phyloP scores from a whole-genome alignment of 1,140 invertebrate genomes.

The Lamellibrachia luymesi region DNA sequence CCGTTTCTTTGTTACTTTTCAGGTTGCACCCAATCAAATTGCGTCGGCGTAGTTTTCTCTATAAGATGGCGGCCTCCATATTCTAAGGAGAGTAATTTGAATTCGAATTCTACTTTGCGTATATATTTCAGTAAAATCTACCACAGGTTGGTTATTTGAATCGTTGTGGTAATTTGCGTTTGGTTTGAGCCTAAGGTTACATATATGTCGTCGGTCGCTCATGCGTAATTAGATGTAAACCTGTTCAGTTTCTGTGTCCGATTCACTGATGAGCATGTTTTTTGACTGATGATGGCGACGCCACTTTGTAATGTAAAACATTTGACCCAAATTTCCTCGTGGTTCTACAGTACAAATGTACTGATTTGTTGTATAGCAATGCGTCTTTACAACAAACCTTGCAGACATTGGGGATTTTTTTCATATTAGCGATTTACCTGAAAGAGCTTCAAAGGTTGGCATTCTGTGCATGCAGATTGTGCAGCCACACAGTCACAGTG shows the following conservation, averaged over 20 bases:
- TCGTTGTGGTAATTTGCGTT: neutral
- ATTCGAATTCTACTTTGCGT: neutral
- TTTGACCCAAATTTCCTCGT: neutral
- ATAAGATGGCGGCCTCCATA: neutral
- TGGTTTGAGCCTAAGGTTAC: neutral
- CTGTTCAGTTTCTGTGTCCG: neutral
- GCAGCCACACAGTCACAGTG: too few relatives aligned
- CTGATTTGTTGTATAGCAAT: neutral
- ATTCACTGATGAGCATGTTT: neutral
- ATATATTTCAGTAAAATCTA: neutral
- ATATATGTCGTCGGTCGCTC: neutral
- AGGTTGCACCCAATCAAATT: slow-evolving; percentile 1
- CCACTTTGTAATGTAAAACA: neutral
- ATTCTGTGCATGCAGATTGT: neutral
- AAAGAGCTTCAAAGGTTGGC: neutral
- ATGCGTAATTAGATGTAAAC: neutral
- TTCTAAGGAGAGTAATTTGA: slow-evolving; percentile 1
- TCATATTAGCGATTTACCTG: neutral
- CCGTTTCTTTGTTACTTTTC: neutral
- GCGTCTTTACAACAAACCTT: neutral
- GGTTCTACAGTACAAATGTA: neutral
- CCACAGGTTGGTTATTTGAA: neutral
- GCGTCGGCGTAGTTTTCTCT: neutral
- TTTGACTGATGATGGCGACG: neutral
- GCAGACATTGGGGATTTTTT: neutral